Conservation (phyloP, 2,888 invertebrate species). For the Eugnorisma glareosa region DNA sequence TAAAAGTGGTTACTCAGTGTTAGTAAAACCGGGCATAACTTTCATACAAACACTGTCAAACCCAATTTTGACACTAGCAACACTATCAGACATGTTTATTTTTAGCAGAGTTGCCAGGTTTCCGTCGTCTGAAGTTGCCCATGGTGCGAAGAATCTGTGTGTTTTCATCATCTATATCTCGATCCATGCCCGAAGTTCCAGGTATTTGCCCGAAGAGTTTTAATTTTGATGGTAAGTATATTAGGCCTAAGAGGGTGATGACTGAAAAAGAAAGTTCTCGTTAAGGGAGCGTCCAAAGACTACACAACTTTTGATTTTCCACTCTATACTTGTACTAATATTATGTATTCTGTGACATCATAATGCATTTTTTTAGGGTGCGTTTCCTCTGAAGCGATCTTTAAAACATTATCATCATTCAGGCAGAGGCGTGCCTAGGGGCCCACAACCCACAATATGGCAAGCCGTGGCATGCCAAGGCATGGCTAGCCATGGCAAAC, state of each 20-base stretch:
- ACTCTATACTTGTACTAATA: too few relatives aligned
- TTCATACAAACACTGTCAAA: slow-evolving; percentile 1
- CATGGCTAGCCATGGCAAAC: too few relatives aligned
- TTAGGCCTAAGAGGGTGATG: slow-evolving; percentile 92
- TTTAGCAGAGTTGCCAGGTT: slow-evolving; percentile 80
- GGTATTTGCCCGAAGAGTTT: slow-evolving; percentile 92
- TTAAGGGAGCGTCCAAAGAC: background rate
- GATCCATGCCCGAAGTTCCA: slow-evolving; percentile 83
- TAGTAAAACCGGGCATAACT: background rate
- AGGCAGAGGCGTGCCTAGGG: too few relatives aligned
- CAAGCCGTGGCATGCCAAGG: too few relatives aligned
- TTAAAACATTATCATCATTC: too few relatives aligned
- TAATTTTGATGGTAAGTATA: slow-evolving; percentile 92
- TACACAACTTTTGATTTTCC: background rate
- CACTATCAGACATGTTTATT: slow-evolving; percentile 85
- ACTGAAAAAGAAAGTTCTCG: slow-evolving; percentile 84
- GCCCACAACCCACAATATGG: too few relatives aligned
- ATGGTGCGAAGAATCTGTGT: slow-evolving; percentile 92
- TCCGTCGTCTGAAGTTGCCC: slow-evolving; percentile 91
- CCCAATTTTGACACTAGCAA: slow-evolving; percentile 37
- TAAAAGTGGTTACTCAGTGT: background rate
- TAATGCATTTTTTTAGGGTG: too few relatives aligned
- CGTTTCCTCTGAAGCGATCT: too few relatives aligned
- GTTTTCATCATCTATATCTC: slow-evolving; percentile 93
- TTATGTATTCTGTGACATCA: too few relatives aligned